Percentiles rank a stretch among this genome's conserved stretches.
These are phyloP conservation scores for Babyrousa celebensis DNA, from an alignment of 2,797 vertebrate species.

Conservation along the genomic window DNA sequence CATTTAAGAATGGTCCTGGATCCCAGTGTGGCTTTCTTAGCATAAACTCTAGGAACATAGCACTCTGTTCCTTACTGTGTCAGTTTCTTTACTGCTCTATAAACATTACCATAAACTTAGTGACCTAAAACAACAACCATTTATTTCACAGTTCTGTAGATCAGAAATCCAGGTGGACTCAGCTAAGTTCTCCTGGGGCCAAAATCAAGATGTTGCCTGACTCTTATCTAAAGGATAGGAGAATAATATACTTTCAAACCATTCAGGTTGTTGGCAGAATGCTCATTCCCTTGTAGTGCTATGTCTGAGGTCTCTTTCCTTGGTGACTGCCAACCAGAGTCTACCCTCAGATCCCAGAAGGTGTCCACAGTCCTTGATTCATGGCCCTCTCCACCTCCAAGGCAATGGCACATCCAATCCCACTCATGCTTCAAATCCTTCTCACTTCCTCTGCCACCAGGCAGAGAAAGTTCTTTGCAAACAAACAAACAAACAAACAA, in stretches of 20 bases:
- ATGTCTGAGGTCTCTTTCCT: not conserved
- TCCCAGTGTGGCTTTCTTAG: not conserved
- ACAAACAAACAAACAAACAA: no score
- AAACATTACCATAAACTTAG: not conserved
- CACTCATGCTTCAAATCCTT: not conserved
- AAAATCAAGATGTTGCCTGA: not conserved
- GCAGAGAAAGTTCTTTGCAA: not conserved
- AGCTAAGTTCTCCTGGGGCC: not conserved
- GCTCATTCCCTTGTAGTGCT: not conserved
- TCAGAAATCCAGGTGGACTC: not conserved
- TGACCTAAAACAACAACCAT: not conserved
- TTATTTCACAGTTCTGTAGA: not conserved
- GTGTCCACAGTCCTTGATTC: not conserved
- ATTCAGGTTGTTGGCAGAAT: not conserved
- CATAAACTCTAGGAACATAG: not conserved
- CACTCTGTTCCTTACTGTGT: not conserved
- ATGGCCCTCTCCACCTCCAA: not conserved
- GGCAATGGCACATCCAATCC: not conserved
- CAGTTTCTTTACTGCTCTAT: not conserved
- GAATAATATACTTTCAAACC: constrained; percentile 21
- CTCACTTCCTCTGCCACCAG: not conserved
- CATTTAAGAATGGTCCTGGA: not conserved
- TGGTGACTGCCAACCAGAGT: not conserved
- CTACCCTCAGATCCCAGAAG: not conserved
- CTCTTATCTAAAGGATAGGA: not conserved